Evolutionary conservation across 2,113 vertebrate species (phyloP), one percentile per base, ranked within the genome.

Genomic region (Xiphophorus couchianus): DNA sequence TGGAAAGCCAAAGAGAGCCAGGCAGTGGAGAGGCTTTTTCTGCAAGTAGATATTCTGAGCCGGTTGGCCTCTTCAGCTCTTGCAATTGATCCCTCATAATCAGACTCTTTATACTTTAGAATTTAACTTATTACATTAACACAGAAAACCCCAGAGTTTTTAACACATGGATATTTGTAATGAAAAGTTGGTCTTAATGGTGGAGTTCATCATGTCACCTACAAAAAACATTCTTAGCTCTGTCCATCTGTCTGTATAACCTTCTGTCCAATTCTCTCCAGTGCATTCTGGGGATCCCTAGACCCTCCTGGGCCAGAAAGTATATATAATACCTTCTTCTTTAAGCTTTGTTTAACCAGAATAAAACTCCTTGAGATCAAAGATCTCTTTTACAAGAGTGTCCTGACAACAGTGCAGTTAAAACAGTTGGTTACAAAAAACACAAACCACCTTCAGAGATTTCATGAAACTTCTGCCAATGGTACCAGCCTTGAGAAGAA

Each of bases 21-120:
- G 80, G 81, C 82, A 13, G 37, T 76, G 74, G 67, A 91, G 78
- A 80, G 77, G 66, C 61, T 76, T 81, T 83, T 83, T 78, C 81
- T 84, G 83, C 30, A 75, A 62, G 80, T 69, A 85, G 80, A 71
- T 74, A 9, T 76, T 82, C 58, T 62, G 61, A 84, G 84, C 87
- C 89, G 88, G 86, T 86, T 84, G 81, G 78, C 79, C 77, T 81
- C 71, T 76, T 78, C 72, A 74, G 65, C 80, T 84, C 48, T 17
- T 85, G 78, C 80, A 83, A 88, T 87, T 84, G 86, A 92, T 91
- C 81, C 79, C 87, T 90, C 84, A 80, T 51, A 71, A 44, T 62
- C 62, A 0, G 67, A 64, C 65, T 69, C 48, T 66, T 76, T 77
- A 74, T 33, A 73, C 44, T 74, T 82, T 13, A 37, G 77, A 72